phyloP scores from a whole-genome alignment of 2,797 vertebrate species.

The Sternarchorhynchus goeldii region DNA sequence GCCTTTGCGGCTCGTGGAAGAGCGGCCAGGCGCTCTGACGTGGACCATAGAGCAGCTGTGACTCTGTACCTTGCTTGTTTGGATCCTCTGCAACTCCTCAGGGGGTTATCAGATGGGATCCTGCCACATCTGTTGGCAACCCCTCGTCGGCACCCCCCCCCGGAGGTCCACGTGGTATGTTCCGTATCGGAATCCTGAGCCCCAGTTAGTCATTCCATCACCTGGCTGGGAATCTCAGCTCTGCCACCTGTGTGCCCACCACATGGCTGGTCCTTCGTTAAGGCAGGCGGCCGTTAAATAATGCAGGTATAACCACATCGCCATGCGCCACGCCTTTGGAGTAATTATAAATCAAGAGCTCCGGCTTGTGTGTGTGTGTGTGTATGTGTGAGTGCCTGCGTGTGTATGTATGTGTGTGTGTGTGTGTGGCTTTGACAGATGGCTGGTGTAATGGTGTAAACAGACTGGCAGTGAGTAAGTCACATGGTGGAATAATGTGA shows the following conservation, averaged over 20 bases:
- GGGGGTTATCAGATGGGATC: conserved; percentile 12
- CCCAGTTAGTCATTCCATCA: conserved; percentile 23
- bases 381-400: conserved; percentile 28
- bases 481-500: conserved; percentile 41
- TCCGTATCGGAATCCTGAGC: conserved; percentile 7
- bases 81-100: background rate
- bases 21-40: too few relatives aligned
- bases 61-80: background rate
- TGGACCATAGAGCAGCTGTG: too few relatives aligned
- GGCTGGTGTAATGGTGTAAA: conserved; percentile 41
- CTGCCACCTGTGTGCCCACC: background rate
- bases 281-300: conserved; percentile 43
- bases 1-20: too few relatives aligned
- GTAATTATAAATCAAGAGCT: conserved; percentile 51
- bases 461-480: conserved; percentile 39
- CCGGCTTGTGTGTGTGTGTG: background rate
- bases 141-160: background rate
- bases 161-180: too few relatives aligned
- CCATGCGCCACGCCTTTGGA: conserved; percentile 9
- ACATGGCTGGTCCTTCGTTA: conserved; percentile 40
- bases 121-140: conserved; percentile 16
- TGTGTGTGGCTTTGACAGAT: conserved; percentile 49
- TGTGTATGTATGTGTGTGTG: conserved; percentile 16
- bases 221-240: conserved; percentile 36
- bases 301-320: conserved; percentile 42